Base-by-base conservation (phyloP, 53 echinoderm and acorn worm genomes). In the Henricia sp. region DNA sequence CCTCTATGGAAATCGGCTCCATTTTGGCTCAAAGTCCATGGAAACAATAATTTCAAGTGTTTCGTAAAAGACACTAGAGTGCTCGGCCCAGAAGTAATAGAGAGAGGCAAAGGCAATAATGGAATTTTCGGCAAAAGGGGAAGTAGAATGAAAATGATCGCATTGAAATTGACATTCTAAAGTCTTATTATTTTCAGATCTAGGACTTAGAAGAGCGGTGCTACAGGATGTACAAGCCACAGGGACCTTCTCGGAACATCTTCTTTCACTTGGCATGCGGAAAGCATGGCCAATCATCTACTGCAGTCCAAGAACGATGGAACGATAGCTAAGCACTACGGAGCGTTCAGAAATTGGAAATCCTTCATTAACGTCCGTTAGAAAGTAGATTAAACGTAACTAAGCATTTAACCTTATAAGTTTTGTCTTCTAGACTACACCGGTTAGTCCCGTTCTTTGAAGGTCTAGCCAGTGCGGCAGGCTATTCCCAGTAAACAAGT, bases 1-100 rank as follows among this genome's bases (percentile, higher is more conserved):
- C 84, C 52, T 8, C 26, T 14, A 19, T 84, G 70, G 84, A 50
- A 70, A 51, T 84, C 84, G 14, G 84, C 71, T 14, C 84, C 84
- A 1, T 70, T 70, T 71, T 70, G 84, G 84, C 84, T 53, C 0
- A 84, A 82, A 65, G 35, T 82, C 19, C 55, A 44, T 24, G 52
- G 43, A 29, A 71, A 30, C 6, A 28, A 21, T 19, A 36, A 29
- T 4, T 71, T 71, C 21, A 17, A 48, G 50, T 9, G 23, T 17
- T 84, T 70, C 21, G 48, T 82, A 4, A 60, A 36, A 25, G 40
- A 65, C 14, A 0, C 11, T 6, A n/a, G 8, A 36, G 71, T 25
- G 51, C 23, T 54, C 14, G 52, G 30, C 54, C 25, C 41, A 17
- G 42, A 51, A 19, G 30, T 43, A 17, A 42, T 32, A 67, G 29